Conservation (phyloP, 2,797 vertebrate species). For the Malacoctenus gilli region DNA sequence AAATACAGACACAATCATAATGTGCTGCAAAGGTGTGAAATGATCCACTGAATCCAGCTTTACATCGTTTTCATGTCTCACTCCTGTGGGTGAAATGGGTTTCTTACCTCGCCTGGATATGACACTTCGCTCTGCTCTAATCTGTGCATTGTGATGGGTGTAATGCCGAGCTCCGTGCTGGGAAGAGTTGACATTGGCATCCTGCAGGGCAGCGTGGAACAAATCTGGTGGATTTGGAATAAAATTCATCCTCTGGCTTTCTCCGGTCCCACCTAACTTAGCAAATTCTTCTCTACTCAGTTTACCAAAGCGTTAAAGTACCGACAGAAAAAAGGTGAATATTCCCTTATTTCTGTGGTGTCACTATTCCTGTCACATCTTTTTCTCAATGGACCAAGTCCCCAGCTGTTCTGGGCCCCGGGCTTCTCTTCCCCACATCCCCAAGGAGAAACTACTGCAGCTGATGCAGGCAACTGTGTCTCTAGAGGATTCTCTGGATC, state of each 20-base stretch:
- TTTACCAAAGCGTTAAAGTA: conserved; percentile 1
- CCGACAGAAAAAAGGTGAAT: conserved; percentile 7
- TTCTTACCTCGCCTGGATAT: conserved; percentile 53
- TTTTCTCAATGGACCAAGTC: conserved; percentile 51
- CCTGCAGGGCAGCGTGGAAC: conserved; percentile 79
- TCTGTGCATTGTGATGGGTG: conserved; percentile 37
- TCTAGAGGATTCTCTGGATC: conserved; percentile 17
- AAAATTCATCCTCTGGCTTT: conserved; percentile 41
- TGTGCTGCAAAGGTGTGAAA: conserved; percentile 7
- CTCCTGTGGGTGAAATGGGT: not conserved
- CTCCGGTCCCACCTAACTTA: conserved; percentile 19
- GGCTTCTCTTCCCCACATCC: conserved; percentile 20
- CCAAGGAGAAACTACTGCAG: conserved; percentile 44
- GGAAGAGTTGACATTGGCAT: conserved; percentile 42
- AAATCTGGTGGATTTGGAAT: conserved; percentile 69
- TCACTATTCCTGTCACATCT: conserved; percentile 18
- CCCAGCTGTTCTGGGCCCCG: conserved; percentile 54
- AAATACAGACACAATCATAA: conserved; percentile 31
- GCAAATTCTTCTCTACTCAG: conserved; percentile 3
- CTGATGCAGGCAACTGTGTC: conserved; percentile 40
- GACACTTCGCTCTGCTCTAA: conserved; percentile 25
- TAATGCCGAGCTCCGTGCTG: conserved; percentile 34
- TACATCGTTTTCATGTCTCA: not conserved
- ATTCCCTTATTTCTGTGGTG: conserved; percentile 15
- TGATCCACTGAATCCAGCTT: conserved; percentile 7